Base-by-base conservation (phyloP, 2,113 vertebrate genomes). In the Mola mola region DNA sequence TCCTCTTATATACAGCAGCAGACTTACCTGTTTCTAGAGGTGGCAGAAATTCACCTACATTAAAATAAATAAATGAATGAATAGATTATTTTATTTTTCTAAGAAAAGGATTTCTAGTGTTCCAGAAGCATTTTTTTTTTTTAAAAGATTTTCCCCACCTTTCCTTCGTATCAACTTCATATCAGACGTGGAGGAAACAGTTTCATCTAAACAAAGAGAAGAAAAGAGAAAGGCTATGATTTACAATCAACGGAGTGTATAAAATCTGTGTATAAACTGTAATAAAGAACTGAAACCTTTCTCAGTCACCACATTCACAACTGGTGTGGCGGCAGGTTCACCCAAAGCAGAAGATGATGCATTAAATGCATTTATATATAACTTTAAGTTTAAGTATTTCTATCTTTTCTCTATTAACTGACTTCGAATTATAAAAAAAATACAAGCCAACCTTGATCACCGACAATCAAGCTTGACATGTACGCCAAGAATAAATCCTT, bases 11-110 rank as follows among this genome's bases (percentile, higher is more conserved):
- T n/a, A 4, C 15, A 19, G n/a, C 16, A 3, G 8, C 16, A 8
- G 16, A 6, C 88, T 82, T 87, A 93, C 92, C 88, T 90, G 91
- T 87, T 61, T 85, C 87, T 11, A 72, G 26, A 13, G 90, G 78
- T 57, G 92, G 92, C 42, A 92, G 64, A 83, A 93, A 92, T 84
- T 90, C 67, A 34, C 89, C 92, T 93, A 16, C 2, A 67, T 41
- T 60, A 38, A 4, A n/a, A 64, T 49, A 15, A 40, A 7, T n/a
- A 13, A 38, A 15, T 0, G 26, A 26, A 53, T 13, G 3, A 52
- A 31, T 31, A 0, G 31, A 33, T 28, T 17, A 36, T 21, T 3
- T 38, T 40, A 10, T 26, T 49, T 44, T 40, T 4, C 6, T 8
- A 33, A 50, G 5, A 3, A 11, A n/a, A 28, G 3, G 0, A 13